A percentile compares a stretch with the other conserved stretches of the same genome.
Evolutionary conservation across 2,888 invertebrate species (phyloP).

Genomic region (Lasiommata megera): DNA sequence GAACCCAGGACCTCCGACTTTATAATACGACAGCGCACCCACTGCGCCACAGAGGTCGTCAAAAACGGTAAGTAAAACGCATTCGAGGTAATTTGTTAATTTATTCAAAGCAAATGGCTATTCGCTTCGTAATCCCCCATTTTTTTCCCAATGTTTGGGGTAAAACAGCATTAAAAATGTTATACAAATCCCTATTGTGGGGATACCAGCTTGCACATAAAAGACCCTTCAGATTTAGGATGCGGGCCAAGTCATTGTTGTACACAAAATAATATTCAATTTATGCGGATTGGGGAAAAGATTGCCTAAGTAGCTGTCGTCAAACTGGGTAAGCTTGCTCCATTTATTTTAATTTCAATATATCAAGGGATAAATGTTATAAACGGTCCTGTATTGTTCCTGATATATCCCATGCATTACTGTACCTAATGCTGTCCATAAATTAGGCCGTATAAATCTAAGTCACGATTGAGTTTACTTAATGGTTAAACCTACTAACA

Average conservation of each 20-base stretch:
- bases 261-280: constrained; percentile 29
- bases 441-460: neutral
- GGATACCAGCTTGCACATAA: constrained; percentile 52
- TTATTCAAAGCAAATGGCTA: constrained; percentile 44
- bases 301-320: constrained; percentile 10
- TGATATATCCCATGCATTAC: neutral
- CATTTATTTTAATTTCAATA: constrained; percentile 1
- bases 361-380: neutral
- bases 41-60: too few species aligned
- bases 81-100: neutral
- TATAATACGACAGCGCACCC: too few species aligned
- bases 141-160: constrained; percentile 53
- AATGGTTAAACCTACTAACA: too few species aligned
- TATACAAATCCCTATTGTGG: constrained; percentile 65
- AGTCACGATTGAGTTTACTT: neutral
- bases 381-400: neutral
- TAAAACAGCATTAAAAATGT: constrained; percentile 58
- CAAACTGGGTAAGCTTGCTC: constrained; percentile 8
- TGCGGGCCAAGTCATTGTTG: constrained; percentile 66
- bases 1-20: too few species aligned
- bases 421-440: neutral
- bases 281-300: constrained; percentile 23
- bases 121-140: constrained; percentile 51
- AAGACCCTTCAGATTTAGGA: constrained; percentile 46
- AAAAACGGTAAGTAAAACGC: too few species aligned